phyloP scores from a whole-genome alignment of 2,113 vertebrate genomes.

The Girardinichthys multiradiatus region DNA sequence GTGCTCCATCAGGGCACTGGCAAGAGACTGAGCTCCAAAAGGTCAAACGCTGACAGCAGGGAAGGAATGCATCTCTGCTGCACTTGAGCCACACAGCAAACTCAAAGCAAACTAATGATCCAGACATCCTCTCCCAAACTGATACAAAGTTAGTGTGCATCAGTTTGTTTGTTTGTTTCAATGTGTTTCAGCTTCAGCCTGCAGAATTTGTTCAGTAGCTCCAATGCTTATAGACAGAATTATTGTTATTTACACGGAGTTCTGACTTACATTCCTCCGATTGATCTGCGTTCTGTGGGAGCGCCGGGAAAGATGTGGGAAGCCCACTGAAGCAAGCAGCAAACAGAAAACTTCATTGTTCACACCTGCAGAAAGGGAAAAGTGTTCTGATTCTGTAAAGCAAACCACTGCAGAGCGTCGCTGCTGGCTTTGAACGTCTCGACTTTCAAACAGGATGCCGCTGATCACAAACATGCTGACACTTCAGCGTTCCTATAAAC shows the following conservation, averaged over 20 bases:
- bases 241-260: conserved; percentile 69
- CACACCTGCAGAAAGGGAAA: conserved; percentile 44
- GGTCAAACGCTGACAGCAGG: not conserved
- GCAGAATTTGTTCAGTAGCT: conserved; percentile 15
- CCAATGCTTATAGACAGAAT: conserved; percentile 39
- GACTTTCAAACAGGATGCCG: conserved; percentile 49
- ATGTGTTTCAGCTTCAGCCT: conserved; percentile 47
- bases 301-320: conserved; percentile 68
- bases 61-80: conserved; percentile 33
- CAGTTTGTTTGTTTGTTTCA: too few species aligned
- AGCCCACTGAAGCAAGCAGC: conserved; percentile 68
- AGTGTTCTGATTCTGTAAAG: conserved; percentile 37
- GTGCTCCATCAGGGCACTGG: conserved; percentile 33
- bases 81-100: conserved; percentile 32
- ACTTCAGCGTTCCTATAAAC: conserved; percentile 29
- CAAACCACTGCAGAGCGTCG: conserved; percentile 38
- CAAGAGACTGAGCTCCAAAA: not conserved
- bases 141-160: conserved; percentile 71
- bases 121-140: conserved; percentile 28
- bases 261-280: conserved; percentile 78
- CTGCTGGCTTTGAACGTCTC: conserved; percentile 37
- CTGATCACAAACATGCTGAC: conserved; percentile 20
- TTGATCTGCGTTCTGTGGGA: conserved; percentile 67
- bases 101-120: conserved; percentile 30
- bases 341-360: conserved; percentile 64